Conservation (phyloP, 2,797 vertebrate genomes). For the Myiothlypis coronata region DNA sequence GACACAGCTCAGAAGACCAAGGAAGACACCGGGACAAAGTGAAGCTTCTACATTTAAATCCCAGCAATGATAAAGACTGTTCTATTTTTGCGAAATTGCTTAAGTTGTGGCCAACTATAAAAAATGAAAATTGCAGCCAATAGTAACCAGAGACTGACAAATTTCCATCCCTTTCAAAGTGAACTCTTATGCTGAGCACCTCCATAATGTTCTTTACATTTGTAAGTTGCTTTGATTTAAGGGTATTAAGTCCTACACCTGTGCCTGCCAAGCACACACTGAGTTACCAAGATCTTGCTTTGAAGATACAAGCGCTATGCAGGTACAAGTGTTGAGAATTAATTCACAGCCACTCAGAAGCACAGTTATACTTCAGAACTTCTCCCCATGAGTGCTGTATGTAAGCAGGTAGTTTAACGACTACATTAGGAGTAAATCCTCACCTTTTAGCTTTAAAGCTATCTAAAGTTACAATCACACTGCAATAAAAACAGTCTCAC, state of each 20-base stretch:
- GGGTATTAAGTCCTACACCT: not conserved
- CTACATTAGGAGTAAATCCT: not conserved
- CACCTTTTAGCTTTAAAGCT: slow-evolving; percentile 15
- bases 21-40: not conserved
- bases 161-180: not conserved
- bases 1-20: not conserved
- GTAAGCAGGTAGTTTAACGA: not conserved
- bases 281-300: not conserved
- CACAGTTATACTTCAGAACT: not conserved
- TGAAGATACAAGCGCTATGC: not conserved
- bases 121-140: not conserved
- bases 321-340: not conserved
- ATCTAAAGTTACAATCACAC: not conserved
- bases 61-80: not conserved
- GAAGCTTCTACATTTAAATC: not conserved
- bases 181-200: not conserved
- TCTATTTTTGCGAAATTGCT: not conserved
- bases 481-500: not conserved
- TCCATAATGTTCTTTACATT: not conserved
- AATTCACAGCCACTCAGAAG: not conserved
- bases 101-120: not conserved
- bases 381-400: not conserved
- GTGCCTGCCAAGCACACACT: not conserved
- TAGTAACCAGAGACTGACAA: not conserved
- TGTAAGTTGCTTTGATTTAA: not conserved